phyloP scores from a whole-genome alignment of 2,888 invertebrate species.

The Lysandra bellargus region DNA sequence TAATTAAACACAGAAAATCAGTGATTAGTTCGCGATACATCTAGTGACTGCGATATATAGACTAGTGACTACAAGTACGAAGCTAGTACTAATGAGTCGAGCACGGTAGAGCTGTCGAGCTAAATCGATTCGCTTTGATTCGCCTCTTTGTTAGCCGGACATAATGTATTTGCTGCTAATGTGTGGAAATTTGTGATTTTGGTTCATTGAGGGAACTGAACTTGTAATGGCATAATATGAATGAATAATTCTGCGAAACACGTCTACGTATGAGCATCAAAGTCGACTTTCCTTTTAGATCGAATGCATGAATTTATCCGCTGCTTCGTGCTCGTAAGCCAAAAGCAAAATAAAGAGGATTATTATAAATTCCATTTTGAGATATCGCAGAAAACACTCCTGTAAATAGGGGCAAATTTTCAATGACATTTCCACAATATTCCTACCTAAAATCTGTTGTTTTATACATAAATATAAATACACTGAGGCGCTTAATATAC shows the following conservation, averaged over 20 bases:
- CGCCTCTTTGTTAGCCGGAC: conserved; percentile 14
- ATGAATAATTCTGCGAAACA: not conserved
- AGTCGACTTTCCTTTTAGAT: not conserved
- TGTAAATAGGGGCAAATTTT: too few relatives aligned
- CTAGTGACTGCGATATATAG: not conserved
- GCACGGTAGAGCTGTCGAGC: not conserved
- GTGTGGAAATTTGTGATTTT: not conserved
- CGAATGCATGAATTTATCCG: not conserved
- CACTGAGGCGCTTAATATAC: too few relatives aligned
- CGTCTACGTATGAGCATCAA: not conserved
- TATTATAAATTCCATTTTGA: too few relatives aligned
- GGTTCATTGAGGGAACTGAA: not conserved
- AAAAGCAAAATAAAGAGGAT: too few relatives aligned
- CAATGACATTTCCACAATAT: too few relatives aligned
- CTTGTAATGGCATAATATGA: not conserved
- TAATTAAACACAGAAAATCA: not conserved
- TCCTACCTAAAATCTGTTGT: not conserved
- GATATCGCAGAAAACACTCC: too few relatives aligned
- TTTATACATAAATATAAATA: not conserved
- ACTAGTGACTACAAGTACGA: not conserved
- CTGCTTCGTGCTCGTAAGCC: too few relatives aligned
- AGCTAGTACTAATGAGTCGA: not conserved
- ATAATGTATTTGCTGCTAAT: conserved; percentile 1
- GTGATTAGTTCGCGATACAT: not conserved
- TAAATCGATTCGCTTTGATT: conserved; percentile 17